phyloP scores from a whole-genome alignment of 2,113 vertebrate genomes.

The Heterocephalus glaber region DNA sequence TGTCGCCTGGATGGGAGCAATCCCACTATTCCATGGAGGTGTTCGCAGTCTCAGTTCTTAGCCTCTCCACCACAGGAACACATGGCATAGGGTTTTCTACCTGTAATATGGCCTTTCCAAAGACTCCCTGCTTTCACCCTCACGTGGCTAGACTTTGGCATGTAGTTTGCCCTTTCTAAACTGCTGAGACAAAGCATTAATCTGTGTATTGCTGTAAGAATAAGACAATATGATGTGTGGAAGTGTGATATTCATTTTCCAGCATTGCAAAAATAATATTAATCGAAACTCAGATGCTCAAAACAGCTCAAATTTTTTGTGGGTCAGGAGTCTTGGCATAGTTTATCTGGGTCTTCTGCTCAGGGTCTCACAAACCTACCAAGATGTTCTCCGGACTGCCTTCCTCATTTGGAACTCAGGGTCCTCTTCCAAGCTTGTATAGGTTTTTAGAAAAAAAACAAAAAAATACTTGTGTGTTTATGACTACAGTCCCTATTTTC shows the following conservation, averaged over 20 bases:
- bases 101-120: background rate
- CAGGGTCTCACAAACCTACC: background rate
- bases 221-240: background rate
- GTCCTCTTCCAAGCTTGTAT: background rate
- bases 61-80: background rate
- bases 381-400: background rate
- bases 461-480: background rate
- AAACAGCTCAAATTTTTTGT: background rate
- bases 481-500: background rate
- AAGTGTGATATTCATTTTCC: background rate
- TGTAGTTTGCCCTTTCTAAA: constrained; percentile 32
- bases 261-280: background rate
- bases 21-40: background rate
- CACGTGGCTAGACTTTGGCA: background rate
- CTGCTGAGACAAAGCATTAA: background rate
- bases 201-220: background rate
- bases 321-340: background rate
- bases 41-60: background rate
- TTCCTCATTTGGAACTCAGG: background rate
- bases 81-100: background rate
- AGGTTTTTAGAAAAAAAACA: background rate
- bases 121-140: background rate
- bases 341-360: background rate
- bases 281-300: background rate
- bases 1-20: background rate